These are phyloP conservation scores for Telenomus remus DNA, from an alignment of 1,140 invertebrate genomes.

Conservation along the genomic window DNA sequence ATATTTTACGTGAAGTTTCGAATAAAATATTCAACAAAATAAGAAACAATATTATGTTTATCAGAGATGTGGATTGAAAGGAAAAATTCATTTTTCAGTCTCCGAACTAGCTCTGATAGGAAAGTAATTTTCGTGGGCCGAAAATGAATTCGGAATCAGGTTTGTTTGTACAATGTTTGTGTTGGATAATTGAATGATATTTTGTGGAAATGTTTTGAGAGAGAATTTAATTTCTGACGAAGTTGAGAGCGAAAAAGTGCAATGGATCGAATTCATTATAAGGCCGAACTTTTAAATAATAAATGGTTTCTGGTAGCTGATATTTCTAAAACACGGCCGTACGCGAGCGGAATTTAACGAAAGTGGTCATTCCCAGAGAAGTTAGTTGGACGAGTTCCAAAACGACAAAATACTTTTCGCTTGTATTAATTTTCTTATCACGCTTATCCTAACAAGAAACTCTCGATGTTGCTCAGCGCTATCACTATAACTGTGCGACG, in stretches of 20 bases:
- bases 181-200: too few species aligned
- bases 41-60: too few species aligned
- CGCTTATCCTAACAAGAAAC: slow-evolving; percentile 53
- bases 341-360: slow-evolving; percentile 45
- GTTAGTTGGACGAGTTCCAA: slow-evolving; percentile 39
- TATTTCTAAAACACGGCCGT: slow-evolving; percentile 42
- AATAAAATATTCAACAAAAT: too few species aligned
- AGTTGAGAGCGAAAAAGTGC: slow-evolving; percentile 9
- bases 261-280: slow-evolving; percentile 24
- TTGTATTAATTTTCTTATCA: slow-evolving; percentile 58
- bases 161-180: too few species aligned
- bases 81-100: too few species aligned
- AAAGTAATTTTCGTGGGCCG: too few species aligned
- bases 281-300: slow-evolving; percentile 11
- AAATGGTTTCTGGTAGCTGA: slow-evolving; percentile 22
- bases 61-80: too few species aligned
- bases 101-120: too few species aligned
- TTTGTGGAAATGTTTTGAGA: slow-evolving; percentile 2
- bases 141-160: too few species aligned
- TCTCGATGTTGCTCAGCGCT: slow-evolving; percentile 30
- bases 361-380: slow-evolving; percentile 47
- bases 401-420: slow-evolving; percentile 48
- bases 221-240: slow-evolving; percentile 19
- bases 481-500: slow-evolving; percentile 40
- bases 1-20: too few species aligned